These are phyloP conservation scores for Vulpes lagopus DNA, from an alignment of 2,113 vertebrate genomes.

Conservation along the genomic window DNA sequence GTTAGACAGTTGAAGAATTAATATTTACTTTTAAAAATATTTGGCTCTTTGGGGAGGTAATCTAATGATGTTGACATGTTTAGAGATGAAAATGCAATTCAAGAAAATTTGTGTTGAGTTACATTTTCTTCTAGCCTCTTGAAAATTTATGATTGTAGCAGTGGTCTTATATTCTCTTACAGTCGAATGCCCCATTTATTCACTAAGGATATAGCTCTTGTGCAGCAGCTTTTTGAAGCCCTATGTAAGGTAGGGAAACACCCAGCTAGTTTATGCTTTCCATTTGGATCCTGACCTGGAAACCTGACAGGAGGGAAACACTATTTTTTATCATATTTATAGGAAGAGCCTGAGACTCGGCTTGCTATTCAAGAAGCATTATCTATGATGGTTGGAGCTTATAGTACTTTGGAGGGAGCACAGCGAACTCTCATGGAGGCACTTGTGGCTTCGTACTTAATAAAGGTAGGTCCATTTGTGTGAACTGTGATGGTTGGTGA, in stretches of 20 bases:
- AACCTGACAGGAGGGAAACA: neutral
- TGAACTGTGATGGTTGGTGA: neutral
- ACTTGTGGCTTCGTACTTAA: constrained; percentile 96
- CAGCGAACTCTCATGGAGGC: constrained; percentile 98
- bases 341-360: constrained; percentile 97
- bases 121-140: neutral
- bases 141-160: neutral
- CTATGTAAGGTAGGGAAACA: constrained; percentile 94
- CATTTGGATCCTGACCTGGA: constrained; percentile 6
- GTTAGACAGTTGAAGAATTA: constrained; percentile 38
- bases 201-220: constrained; percentile 97
- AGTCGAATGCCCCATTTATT: constrained; percentile 99
- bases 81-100: constrained; percentile 17
- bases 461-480: constrained; percentile 89
- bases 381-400: constrained; percentile 99
- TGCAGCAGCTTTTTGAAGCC: constrained; percentile 99
- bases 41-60: neutral
- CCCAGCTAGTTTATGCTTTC: neutral
- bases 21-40: constrained; percentile 30
- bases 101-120: constrained; percentile 14
- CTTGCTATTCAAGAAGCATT: constrained; percentile 98
- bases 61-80: neutral
- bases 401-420: constrained; percentile 96
- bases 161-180: constrained; percentile 76
- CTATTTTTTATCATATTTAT: constrained; percentile 43